Evolutionary conservation across 2,888 invertebrate genomes (phyloP).

Genomic region (Tortrix viridana): DNA sequence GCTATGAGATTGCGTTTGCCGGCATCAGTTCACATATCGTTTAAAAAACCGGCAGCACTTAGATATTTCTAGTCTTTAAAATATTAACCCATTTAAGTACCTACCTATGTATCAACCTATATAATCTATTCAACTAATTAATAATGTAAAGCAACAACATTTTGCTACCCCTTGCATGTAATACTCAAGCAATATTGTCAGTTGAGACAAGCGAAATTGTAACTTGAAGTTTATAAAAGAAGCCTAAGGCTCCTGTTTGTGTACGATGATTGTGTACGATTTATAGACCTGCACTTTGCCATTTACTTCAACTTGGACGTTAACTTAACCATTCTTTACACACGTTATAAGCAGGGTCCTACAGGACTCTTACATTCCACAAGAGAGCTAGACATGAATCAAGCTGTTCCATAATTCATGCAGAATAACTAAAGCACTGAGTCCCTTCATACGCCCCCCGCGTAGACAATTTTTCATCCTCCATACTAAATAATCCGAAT

Average conservation of each 20-base stretch:
- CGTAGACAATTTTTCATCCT: slow-evolving; percentile 74
- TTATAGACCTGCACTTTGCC: not conserved
- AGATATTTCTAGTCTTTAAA: too few species aligned
- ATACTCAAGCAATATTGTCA: too few species aligned
- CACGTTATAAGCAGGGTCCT: slow-evolving; percentile 22
- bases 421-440: slow-evolving; percentile 64
- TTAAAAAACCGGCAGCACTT: too few species aligned
- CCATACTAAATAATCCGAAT: slow-evolving; percentile 58
- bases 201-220: not conserved
- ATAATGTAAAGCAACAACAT: too few species aligned
- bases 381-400: slow-evolving; percentile 66
- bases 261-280: not conserved
- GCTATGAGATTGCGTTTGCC: slow-evolving; percentile 11
- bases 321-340: slow-evolving; percentile 31
- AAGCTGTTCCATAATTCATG: slow-evolving; percentile 78
- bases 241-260: not conserved
- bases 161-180: too few species aligned
- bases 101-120: too few species aligned
- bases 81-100: too few species aligned
- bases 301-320: slow-evolving; percentile 1
- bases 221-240: not conserved
- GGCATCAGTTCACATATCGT: slow-evolving; percentile 6
- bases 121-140: too few species aligned
- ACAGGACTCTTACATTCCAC: slow-evolving; percentile 48
- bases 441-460: slow-evolving; percentile 68